Conservation (phyloP, 2,888 invertebrate species). For the Desoria tigrina region DNA sequence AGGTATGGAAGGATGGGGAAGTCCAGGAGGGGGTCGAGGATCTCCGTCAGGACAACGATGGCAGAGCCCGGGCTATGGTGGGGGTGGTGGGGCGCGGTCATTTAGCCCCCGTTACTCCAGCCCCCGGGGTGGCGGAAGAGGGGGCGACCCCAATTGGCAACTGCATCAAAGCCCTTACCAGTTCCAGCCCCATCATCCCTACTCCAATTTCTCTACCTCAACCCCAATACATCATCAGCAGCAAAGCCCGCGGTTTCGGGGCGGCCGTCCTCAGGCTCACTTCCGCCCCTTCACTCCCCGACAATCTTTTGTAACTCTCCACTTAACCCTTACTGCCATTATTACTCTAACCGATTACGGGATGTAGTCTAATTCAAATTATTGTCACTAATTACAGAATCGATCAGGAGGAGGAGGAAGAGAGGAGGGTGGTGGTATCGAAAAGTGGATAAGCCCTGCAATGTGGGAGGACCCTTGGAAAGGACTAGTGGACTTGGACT, state of each 20-base stretch:
- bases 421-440: constrained; percentile 17
- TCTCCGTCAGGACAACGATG: constrained; percentile 24
- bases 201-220: too few relatives aligned
- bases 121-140: too few relatives aligned
- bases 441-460: constrained; percentile 42
- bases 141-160: too few relatives aligned
- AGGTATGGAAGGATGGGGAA: constrained; percentile 27
- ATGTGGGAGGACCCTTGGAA: constrained; percentile 48
- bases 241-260: constrained; percentile 19
- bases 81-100: constrained; percentile 20
- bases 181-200: too few relatives aligned
- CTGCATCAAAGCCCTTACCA: too few relatives aligned
- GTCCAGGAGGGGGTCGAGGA: constrained; percentile 20
- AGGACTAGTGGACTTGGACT: not conserved
- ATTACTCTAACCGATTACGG: too few relatives aligned
- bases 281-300: constrained; percentile 22
- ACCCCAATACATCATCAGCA: not conserved
- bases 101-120: constrained; percentile 21
- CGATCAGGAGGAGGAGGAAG: constrained; percentile 22
- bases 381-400: too few relatives aligned
- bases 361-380: too few relatives aligned
- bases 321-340: too few relatives aligned
- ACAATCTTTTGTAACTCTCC: constrained; percentile 2
- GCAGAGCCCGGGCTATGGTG: constrained; percentile 27
- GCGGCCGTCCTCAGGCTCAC: constrained; percentile 18